Evolutionary conservation across 2,797 vertebrate genomes (phyloP), one percentile per base, ranked within the genome.

Genomic region (Pipistrellus nathusii): DNA sequence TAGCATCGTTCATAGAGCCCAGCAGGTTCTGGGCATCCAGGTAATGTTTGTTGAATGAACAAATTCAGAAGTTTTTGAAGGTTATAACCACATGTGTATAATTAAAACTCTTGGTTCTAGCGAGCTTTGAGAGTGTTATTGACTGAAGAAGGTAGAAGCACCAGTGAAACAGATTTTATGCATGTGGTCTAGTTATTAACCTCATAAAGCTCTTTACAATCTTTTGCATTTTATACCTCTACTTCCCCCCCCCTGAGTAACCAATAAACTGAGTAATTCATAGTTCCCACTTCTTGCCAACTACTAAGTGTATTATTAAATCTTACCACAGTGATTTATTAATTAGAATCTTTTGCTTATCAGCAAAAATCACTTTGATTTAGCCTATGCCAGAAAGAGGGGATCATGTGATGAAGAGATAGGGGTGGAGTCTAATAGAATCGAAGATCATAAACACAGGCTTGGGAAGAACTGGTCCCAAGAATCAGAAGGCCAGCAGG

Each of bases 221-320:
- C 62, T 53, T 92, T 83, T 92, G 84, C 53, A 85, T 88, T 88
- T 95, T 93, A 88, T 77, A 20, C 46, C 48, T 93, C 84, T 78
- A 69, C 71, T 90, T 88, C 71, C 73, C n/a, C 59, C 91, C 88
- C 62, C 53, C 88, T 23, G 46, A 88, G 85, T 96, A 94, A 93
- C 91, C 66, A 88, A 66, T 78, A 96, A 83, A 84, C 44, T 77
- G 78, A 89, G 92, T 90, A 90, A 95, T 87, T 94, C 78, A 72
- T 73, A 93, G 55, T 83, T 93, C 32, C 38, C 13, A 71, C 14
- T 91, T 94, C 69, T 85, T 94, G 80, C 80, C 87, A 93, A 71
- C 59, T 88, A 85, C 69, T 94, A 92, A 95, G 44, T 89, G 46
- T 55, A 80, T 73, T 59, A 38, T 90, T 93, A 59, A 75, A 93